phyloP scores from a whole-genome alignment of 1,140 invertebrate genomes.

The Drosophila kohkoa region DNA sequence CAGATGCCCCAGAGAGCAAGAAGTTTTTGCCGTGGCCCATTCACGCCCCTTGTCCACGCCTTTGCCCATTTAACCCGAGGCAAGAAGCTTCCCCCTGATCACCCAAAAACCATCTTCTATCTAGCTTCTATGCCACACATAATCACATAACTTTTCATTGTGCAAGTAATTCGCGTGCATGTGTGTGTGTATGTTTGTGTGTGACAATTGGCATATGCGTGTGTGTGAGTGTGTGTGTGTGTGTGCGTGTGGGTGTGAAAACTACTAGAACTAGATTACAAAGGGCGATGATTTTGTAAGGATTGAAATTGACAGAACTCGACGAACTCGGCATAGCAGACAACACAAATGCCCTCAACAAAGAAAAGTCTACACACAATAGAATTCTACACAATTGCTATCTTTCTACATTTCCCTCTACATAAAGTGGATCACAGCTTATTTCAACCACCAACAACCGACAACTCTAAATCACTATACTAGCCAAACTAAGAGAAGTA shows the following conservation, averaged over 20 bases:
- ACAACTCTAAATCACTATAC: too few relatives aligned
- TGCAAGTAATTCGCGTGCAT: slow-evolving; percentile 26
- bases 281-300: slow-evolving; percentile 18
- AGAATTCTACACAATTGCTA: not conserved
- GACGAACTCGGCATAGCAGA: not conserved
- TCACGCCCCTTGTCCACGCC: slow-evolving; percentile 2
- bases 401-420: not conserved
- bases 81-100: not conserved
- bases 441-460: not conserved
- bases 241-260: slow-evolving; percentile 43
- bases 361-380: not conserved
- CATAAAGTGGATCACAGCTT: not conserved
- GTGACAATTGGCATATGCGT: slow-evolving; percentile 12
- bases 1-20: slow-evolving; percentile 50
- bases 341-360: not conserved
- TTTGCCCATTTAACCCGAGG: slow-evolving; percentile 20
- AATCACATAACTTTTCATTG: slow-evolving; percentile 62
- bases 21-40: slow-evolving; percentile 23
- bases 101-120: not conserved
- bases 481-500: too few relatives aligned
- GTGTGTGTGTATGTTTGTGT: slow-evolving; percentile 26
- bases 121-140: slow-evolving; percentile 5
- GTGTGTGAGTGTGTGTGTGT: slow-evolving; percentile 1
- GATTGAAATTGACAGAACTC: not conserved
- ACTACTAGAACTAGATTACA: slow-evolving; percentile 60